Conservation (phyloP, 35 echinoderm and acorn worm genomes). For the Apostichopus californicus region DNA sequence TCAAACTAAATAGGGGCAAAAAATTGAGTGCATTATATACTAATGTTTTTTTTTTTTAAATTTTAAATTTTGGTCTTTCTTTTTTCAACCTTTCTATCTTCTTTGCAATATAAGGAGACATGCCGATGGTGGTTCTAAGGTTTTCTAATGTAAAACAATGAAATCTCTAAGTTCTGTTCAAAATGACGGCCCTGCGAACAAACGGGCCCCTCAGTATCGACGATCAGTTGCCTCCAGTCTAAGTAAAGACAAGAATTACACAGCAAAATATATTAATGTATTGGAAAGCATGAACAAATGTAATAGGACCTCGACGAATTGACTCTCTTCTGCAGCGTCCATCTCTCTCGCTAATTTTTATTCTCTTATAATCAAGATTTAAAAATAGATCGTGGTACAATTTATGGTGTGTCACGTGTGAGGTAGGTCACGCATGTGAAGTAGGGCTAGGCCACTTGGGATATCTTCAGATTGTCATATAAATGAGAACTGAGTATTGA, state of each 20-base stretch:
- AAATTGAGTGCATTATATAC: too few relatives aligned
- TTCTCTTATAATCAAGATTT: not conserved
- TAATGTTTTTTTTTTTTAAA: too few relatives aligned
- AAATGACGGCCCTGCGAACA: too few relatives aligned
- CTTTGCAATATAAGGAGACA: too few relatives aligned
- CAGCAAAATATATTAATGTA: not conserved
- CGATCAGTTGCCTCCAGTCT: too few relatives aligned
- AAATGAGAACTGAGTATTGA: not conserved
- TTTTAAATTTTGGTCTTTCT: too few relatives aligned
- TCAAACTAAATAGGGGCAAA: too few relatives aligned
- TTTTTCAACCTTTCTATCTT: too few relatives aligned
- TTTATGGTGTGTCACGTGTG: not conserved
- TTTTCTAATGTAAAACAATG: too few relatives aligned
- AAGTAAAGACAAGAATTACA: not conserved
- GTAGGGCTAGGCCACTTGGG: not conserved
- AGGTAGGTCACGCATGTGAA: constrained; percentile 2
- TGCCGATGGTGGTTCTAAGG: too few relatives aligned
- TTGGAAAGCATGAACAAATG: not conserved
- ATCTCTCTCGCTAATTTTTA: not conserved
- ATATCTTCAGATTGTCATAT: not conserved
- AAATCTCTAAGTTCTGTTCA: too few relatives aligned
- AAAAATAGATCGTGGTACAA: not conserved
- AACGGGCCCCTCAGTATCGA: too few relatives aligned
- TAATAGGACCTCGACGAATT: not conserved
- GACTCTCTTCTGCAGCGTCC: not conserved